Percentiles rank a stretch among this genome's conserved stretches.
These are phyloP conservation scores for Climacteris rufus DNA, from an alignment of 2,113 vertebrate genomes.

Conservation along the genomic window DNA sequence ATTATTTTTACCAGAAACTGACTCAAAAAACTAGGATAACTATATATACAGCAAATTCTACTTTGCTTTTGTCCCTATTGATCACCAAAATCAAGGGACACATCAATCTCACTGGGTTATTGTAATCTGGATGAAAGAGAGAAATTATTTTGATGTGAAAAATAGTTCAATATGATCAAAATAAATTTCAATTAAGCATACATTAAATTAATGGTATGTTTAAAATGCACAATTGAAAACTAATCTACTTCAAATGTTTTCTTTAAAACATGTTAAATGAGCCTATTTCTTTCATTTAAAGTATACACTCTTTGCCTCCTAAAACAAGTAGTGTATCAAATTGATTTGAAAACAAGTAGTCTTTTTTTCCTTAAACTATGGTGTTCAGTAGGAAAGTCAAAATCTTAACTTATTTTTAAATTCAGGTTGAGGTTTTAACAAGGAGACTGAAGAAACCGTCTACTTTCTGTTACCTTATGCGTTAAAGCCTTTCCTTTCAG, in stretches of 20 bases:
- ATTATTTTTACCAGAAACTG: background rate
- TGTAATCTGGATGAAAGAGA: background rate
- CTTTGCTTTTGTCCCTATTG: background rate
- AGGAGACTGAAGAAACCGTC: background rate
- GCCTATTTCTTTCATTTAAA: background rate
- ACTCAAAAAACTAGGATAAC: accelerated
- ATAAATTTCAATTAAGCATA: background rate
- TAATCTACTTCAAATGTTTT: background rate
- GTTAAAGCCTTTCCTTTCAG: background rate
- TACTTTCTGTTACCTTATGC: background rate
- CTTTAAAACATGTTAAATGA: background rate
- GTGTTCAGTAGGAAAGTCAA: background rate
- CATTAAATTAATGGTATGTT: background rate
- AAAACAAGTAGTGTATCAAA: background rate
- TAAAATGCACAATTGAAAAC: background rate
- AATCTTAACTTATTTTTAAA: background rate
- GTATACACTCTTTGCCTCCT: background rate
- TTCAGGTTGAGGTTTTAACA: background rate
- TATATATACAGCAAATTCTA: background rate
- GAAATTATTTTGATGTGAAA: background rate
- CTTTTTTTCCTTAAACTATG: background rate
- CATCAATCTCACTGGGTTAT: background rate
- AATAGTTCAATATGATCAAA: background rate
- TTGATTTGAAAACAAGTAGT: background rate
- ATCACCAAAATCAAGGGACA: background rate